Evolutionary conservation across 1,140 invertebrate species (phyloP).

Genomic region (Aphidius gifuensis): DNA sequence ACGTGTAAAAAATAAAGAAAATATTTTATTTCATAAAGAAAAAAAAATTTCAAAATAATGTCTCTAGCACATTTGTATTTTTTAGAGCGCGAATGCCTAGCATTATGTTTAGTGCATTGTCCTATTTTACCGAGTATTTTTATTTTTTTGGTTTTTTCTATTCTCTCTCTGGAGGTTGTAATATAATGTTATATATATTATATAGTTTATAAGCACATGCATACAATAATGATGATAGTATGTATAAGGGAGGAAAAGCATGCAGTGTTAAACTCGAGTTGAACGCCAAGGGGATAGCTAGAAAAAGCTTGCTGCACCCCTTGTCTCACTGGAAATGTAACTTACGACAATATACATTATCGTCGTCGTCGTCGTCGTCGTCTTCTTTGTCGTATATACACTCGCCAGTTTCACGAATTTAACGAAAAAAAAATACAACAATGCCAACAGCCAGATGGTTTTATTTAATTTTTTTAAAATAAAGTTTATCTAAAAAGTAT

Average conservation of each 20-base stretch:
- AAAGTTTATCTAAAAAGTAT: too few relatives aligned
- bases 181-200: constrained; percentile 35
- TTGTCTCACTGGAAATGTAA: constrained; percentile 25
- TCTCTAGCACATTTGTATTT: constrained; percentile 26
- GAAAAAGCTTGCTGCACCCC: constrained; percentile 7
- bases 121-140: constrained; percentile 37
- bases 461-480: too few relatives aligned
- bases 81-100: constrained; percentile 26
- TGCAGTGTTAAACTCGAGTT: constrained; percentile 2
- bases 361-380: constrained; percentile 27
- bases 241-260: not conserved
- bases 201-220: constrained; percentile 2
- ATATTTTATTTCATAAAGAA: not conserved
- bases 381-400: too few relatives aligned
- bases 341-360: constrained; percentile 42
- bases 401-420: too few relatives aligned
- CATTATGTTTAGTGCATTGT: constrained; percentile 43
- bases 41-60: not conserved
- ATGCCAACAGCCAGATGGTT: too few relatives aligned
- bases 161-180: constrained; percentile 20
- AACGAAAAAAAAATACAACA: too few relatives aligned
- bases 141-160: not conserved
- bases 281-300: constrained; percentile 23
- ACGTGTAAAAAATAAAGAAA: too few relatives aligned
- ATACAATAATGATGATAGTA: not conserved